Evolutionary conservation across 2,797 vertebrate species (phyloP).

Genomic region (Sebastes hubbsi): DNA sequence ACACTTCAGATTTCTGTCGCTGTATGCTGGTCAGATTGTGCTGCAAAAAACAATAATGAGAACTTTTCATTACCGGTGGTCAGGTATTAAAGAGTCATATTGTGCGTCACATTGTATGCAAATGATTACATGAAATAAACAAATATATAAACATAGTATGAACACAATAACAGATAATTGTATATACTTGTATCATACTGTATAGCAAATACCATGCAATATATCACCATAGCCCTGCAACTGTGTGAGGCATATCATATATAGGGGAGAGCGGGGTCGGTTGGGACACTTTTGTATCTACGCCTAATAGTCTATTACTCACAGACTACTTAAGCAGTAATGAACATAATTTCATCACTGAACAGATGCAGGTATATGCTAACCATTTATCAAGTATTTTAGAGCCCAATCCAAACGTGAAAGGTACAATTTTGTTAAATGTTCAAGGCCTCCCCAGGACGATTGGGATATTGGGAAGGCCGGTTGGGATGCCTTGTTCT

Average conservation of each 20-base stretch:
- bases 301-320: too few species aligned
- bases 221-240: background rate
- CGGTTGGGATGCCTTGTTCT: too few species aligned
- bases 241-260: background rate
- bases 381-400: too few species aligned
- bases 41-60: constrained; percentile 70
- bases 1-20: constrained; percentile 87
- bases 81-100: background rate
- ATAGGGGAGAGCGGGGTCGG: background rate
- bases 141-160: background rate
- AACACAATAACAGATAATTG: background rate
- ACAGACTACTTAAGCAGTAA: too few species aligned
- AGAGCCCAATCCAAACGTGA: too few species aligned
- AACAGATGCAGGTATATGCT: too few species aligned
- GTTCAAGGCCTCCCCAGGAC: too few species aligned
- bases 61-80: background rate
- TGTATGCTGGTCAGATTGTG: constrained; percentile 89
- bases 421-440: too few species aligned
- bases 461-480: fast-evolving
- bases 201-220: background rate
- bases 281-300: too few species aligned
- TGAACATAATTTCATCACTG: too few species aligned
- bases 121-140: background rate
- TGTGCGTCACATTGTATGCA: background rate
- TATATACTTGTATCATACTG: background rate